Conservation (phyloP, 2,888 invertebrate genomes). For the Agrenia bidenticulata region DNA sequence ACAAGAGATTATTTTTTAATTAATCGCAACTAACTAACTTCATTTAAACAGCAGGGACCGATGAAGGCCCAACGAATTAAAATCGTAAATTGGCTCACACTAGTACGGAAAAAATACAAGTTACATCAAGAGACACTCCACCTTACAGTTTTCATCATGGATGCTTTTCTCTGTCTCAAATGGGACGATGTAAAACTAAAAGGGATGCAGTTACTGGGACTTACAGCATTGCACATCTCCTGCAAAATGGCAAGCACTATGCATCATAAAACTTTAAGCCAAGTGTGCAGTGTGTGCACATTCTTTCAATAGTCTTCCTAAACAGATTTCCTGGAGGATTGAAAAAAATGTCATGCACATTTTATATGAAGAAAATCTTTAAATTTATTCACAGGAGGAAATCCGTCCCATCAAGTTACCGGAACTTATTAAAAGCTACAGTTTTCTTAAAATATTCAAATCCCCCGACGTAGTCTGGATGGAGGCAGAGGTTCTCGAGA, state of each 20-base stretch:
- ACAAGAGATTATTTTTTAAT: no score
- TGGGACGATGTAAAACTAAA: neutral
- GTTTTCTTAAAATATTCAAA: no score
- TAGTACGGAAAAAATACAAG: no score
- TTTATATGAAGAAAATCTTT: neutral
- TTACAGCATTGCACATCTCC: conserved; percentile 31
- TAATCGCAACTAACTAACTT: no score
- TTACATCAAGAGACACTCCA: conserved; percentile 27
- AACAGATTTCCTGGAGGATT: no score
- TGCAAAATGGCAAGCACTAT: conserved; percentile 34
- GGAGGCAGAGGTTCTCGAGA: conserved; percentile 14
- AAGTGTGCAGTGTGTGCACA: no score
- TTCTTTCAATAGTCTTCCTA: no score
- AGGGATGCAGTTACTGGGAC: conserved; percentile 4
- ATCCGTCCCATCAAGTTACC: neutral
- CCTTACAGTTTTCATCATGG: conserved; percentile 24
- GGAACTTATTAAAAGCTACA: neutral
- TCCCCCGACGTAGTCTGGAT: conserved; percentile 12
- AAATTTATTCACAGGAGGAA: conserved; percentile 24
- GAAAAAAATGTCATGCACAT: neutral
- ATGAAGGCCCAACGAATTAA: no score
- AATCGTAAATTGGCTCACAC: no score
- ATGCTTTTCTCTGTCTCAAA: conserved; percentile 19
- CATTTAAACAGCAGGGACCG: conserved; percentile 2
- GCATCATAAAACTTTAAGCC: no score